Conservation (phyloP, 2,888 invertebrate species). For the Zygothrica quintamaculata region DNA sequence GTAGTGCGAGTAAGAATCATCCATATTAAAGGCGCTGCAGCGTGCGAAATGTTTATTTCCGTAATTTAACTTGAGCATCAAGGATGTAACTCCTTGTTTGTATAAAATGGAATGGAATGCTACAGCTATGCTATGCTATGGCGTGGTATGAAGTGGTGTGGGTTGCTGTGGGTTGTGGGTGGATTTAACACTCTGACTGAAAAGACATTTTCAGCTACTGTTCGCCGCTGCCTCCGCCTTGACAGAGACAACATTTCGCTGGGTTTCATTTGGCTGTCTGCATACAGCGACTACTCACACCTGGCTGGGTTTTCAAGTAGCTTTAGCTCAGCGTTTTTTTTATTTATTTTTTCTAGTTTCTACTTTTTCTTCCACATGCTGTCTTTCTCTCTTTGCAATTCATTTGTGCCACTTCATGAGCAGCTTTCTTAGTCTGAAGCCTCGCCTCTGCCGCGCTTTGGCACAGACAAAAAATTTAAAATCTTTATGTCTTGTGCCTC, state of each 20-base stretch:
- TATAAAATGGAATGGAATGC: constrained; percentile 28
- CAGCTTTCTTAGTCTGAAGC: constrained; percentile 5
- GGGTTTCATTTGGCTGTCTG: too few species aligned
- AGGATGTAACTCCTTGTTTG: background rate
- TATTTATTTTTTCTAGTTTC: constrained; percentile 27
- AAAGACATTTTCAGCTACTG: constrained; percentile 29
- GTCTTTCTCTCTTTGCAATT: constrained; percentile 51
- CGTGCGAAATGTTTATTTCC: constrained; percentile 69
- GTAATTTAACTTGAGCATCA: constrained; percentile 60
- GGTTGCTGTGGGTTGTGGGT: too few species aligned
- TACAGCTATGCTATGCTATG: too few species aligned
- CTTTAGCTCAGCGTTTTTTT: constrained; percentile 22
- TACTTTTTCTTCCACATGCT: background rate
- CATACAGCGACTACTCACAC: constrained; percentile 25
- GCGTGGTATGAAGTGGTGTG: too few species aligned
- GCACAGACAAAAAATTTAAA: constrained; percentile 40
- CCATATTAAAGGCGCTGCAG: constrained; percentile 65
- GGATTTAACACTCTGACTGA: too few species aligned
- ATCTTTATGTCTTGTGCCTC: constrained; percentile 65
- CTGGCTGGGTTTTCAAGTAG: constrained; percentile 44
- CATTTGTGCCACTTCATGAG: constrained; percentile 46
- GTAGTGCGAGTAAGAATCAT: constrained; percentile 14
- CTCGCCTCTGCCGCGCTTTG: constrained; percentile 1
- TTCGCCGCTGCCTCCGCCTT: constrained; percentile 25
- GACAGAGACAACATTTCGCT: too few species aligned